Evolutionary conservation across 2,797 vertebrate genomes (phyloP).

Genomic region (Neoniphon sammara): DNA sequence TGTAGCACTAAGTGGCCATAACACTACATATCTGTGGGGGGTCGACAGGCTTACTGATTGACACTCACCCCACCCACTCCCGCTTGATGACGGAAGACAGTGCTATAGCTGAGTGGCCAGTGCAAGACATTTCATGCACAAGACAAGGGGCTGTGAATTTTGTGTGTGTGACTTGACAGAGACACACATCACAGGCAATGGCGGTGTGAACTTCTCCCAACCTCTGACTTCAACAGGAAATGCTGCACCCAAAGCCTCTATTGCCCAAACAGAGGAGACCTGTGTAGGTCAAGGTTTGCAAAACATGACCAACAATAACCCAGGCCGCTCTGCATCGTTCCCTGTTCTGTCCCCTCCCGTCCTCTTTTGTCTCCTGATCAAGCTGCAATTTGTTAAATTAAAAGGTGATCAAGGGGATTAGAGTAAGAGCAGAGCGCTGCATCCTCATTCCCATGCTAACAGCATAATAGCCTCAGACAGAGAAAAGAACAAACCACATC

Average conservation of each 20-base stretch:
- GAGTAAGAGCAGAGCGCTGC: slow-evolving; percentile 64
- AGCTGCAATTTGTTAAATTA: slow-evolving; percentile 73
- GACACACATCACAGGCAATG: background rate
- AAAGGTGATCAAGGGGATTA: slow-evolving; percentile 75
- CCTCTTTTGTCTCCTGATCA: slow-evolving; percentile 41
- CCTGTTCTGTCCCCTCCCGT: slow-evolving; percentile 6
- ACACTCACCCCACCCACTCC: too few relatives aligned
- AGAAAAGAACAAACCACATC: slow-evolving; percentile 16
- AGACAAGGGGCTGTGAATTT: too few relatives aligned
- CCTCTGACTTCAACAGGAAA: background rate
- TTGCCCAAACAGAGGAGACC: background rate
- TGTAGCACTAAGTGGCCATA: too few relatives aligned
- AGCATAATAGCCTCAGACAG: slow-evolving; percentile 37
- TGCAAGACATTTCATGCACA: too few relatives aligned
- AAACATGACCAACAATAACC: slow-evolving; percentile 28
- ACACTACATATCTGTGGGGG: too few relatives aligned
- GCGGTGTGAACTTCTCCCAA: background rate
- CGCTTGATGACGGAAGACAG: too few relatives aligned
- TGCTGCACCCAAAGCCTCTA: background rate
- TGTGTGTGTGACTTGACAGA: background rate
- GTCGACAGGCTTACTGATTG: too few relatives aligned
- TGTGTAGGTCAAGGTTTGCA: slow-evolving; percentile 10
- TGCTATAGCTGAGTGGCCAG: too few relatives aligned
- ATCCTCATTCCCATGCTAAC: slow-evolving; percentile 50
- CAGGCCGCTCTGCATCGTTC: slow-evolving; percentile 15